These are phyloP conservation scores for Actinostola sp. DNA, from an alignment of 92 coral and sea anemone species.

Conservation along the genomic window DNA sequence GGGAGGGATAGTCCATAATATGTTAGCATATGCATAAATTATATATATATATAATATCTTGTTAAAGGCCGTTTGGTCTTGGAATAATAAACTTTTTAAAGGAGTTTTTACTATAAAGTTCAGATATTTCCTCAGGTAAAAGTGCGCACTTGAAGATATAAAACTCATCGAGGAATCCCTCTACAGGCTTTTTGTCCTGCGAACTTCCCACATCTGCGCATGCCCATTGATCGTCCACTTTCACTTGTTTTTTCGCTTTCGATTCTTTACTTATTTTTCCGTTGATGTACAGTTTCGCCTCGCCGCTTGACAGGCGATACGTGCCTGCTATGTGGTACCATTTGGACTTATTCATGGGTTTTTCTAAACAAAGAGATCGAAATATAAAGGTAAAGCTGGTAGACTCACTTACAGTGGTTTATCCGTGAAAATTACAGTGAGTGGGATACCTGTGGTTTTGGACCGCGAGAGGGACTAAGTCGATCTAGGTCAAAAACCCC, in stretches of 20 bases:
- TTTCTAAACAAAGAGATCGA: conserved; percentile 25
- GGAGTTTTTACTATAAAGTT: conserved; percentile 75
- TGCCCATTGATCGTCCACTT: conserved; percentile 63
- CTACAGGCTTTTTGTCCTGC: conserved; percentile 62
- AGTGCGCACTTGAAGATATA: conserved; percentile 91
- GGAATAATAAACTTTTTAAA: conserved; percentile 84
- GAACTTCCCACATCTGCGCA: conserved; percentile 87
- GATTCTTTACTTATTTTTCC: conserved; percentile 59
- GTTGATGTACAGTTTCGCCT: conserved; percentile 82
- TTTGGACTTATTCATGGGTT: conserved; percentile 40
- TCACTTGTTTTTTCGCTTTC: conserved; percentile 1
- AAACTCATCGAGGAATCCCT: conserved; percentile 87
- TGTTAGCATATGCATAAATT: too few relatives aligned
- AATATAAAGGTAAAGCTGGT: too few relatives aligned
- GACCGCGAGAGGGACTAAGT: too few relatives aligned
- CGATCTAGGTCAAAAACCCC: too few relatives aligned
- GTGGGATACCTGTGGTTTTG: too few relatives aligned
- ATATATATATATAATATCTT: too few relatives aligned
- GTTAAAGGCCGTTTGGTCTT: too few relatives aligned
- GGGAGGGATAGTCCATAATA: too few relatives aligned
- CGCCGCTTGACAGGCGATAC: conserved; percentile 65
- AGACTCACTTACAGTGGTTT: too few relatives aligned
- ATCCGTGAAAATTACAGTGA: too few relatives aligned
- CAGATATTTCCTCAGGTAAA: conserved; percentile 74
- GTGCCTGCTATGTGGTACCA: conserved; percentile 93